Evolutionary conservation across 1,140 invertebrate species (phyloP), one percentile per base, ranked within the genome.

Genomic region (Heliconius melpomene): DNA sequence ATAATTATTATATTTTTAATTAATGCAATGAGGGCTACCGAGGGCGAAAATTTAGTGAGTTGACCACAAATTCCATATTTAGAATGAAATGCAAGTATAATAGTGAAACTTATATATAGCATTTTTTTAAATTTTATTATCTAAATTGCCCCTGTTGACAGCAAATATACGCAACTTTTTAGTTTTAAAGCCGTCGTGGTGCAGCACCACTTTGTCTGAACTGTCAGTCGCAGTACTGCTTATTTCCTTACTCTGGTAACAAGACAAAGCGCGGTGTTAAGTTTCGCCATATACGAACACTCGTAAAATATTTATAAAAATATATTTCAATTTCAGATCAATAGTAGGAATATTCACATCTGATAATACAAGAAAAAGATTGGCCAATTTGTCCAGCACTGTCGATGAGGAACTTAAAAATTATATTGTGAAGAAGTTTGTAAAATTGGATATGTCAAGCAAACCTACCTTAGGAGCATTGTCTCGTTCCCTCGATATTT

Each of bases 401-500:
- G 89, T 93, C 0, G 92, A 92, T 11, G 97, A 97, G 78, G 92
- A 93, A 0, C 96, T 97, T 1, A 94, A 96, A 2, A 96, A 96
- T 84, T 95, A 96, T 11, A 91, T 97, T 1, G 95, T 96, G 79
- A 97, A 97, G 85, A 96, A 98, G 82, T 97, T 87, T 96, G 96
- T 60, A n/a, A 97, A 97, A 92, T 95, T 98, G 32, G 94, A 95
- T 29, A 91, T 96, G 70, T 93, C 95, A 78, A 96, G 85, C 9
- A 82, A 83, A 29, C 88, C 90, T 0, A 88, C 96, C 1, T 88
- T 98, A 1, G 97, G 97, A 8, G 95, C 96, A 83, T 92, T 98
- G 70, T 98, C 97, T 0, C 94, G 96, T 54, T 96, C 98, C 84
- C 94, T 99, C 29, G 97, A 98, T 89, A 96, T 96, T 54, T 96